Base-by-base conservation (phyloP, 2,888 invertebrate genomes). In the Crossocerus cetratus region DNA sequence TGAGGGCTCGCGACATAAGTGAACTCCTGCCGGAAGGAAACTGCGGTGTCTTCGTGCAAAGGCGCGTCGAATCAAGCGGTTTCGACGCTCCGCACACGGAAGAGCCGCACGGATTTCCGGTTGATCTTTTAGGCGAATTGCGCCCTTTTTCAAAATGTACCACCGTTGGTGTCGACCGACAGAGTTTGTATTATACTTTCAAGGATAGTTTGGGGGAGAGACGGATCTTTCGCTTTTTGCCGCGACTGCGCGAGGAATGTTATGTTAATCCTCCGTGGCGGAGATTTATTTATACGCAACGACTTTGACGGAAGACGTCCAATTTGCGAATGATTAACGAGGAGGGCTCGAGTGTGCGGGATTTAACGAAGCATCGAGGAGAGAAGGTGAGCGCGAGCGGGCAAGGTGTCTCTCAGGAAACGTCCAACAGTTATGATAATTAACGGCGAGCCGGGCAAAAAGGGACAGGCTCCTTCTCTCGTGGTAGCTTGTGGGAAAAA, bases 1-100 rank as follows among this genome's bases (percentile, higher is more conserved):
- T n/a, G n/a, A n/a, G n/a, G 21, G 21, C 49, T 32, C 23, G 5
- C 14, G 45, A 22, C 32, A 32, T 62, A 32, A 62, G 53, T 53
- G 62, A 44, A 44, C 14, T 45, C 3, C 2, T 44, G 14, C 23
- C 21, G 84, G 85, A 86, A 85, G 86, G 84, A 84, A 81, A 85
- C 82, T 83, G 86, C 82, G 85, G 84, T 84, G 77, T 74, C 77
- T 79, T 78, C 80, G 56, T 64, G 20, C 18, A 11, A 62, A 43
- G 55, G 57, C 14, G 63, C 67, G 55, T 49, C 8, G 11, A 4
- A 22, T 54, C 14, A 57, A 57, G 60, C 55, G 44, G 49, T 43
- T 16, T 68, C 64, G 13, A 23, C 44, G 59, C 58, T 4, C 32
- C 32, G 32, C 8, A 32, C 32, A 32, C 32, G 32, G 32, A 32